phyloP scores from a whole-genome alignment of 2,113 vertebrate species.

The Geococcyx californianus region DNA sequence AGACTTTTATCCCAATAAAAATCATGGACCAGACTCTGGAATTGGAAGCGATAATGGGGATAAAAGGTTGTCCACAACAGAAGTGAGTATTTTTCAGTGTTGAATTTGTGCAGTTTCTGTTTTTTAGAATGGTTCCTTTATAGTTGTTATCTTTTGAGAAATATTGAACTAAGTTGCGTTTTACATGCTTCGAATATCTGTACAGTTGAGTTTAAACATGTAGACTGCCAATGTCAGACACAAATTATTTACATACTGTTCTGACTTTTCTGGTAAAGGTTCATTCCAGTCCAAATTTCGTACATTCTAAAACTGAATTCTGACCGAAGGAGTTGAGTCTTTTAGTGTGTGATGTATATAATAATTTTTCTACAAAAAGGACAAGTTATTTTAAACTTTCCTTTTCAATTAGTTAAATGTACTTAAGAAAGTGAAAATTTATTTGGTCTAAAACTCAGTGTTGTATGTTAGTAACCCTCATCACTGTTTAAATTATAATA shows the following conservation, averaged over 20 bases:
- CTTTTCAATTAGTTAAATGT: neutral
- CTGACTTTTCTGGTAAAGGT: neutral
- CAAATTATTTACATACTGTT: neutral
- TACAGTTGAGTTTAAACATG: neutral
- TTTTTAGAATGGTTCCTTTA: neutral
- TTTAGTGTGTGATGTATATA: neutral
- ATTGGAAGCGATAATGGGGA: conserved; percentile 98
- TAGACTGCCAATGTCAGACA: neutral
- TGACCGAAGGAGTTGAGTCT: neutral
- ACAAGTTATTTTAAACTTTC: neutral
- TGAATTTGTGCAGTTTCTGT: neutral
- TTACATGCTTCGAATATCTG: neutral
- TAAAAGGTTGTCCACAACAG: conserved; percentile 94
- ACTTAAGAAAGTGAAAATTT: neutral
- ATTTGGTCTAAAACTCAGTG: neutral
- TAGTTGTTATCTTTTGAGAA: neutral
- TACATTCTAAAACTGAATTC: neutral
- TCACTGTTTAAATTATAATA: neutral
- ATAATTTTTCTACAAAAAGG: neutral
- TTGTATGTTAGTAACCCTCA: neutral
- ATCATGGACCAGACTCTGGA: conserved; percentile 96
- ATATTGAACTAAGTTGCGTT: neutral
- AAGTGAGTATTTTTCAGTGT: conserved; percentile 79
- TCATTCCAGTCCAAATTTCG: neutral
- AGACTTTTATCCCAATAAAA: conserved; percentile 97